A percentile compares a stretch with the other conserved stretches of the same genome.
These are phyloP conservation scores for Melanargia galathea DNA, from an alignment of 2,888 invertebrate species.

Conservation along the genomic window DNA sequence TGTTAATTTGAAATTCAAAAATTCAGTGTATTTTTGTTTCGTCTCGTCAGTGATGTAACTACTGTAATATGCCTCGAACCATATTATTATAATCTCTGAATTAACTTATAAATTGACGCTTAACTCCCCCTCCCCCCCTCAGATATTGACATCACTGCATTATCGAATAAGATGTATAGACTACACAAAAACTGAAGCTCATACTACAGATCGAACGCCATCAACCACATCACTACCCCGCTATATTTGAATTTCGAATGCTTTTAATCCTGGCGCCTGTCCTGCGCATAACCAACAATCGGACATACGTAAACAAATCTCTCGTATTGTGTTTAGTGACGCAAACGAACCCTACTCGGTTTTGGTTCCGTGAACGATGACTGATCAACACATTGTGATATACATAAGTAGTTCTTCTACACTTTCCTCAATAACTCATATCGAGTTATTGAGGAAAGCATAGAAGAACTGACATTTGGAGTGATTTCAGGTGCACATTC, in stretches of 20 bases:
- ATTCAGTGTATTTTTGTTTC: too few species aligned
- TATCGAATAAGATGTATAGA: too few species aligned
- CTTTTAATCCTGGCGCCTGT: conserved; percentile 37
- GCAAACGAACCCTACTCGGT: conserved; percentile 37
- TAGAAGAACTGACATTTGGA: conserved; percentile 1
- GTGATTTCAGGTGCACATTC: neutral
- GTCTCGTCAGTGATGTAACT: too few species aligned
- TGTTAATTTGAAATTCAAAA: too few species aligned
- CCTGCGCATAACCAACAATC: conserved; percentile 41
- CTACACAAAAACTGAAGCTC: too few species aligned
- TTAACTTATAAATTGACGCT: too few species aligned
- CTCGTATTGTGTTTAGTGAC: conserved; percentile 40
- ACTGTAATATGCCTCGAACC: too few species aligned
- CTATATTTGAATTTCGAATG: conserved; percentile 19
- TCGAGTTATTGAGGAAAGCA: too few species aligned
- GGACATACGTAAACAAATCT: conserved; percentile 42
- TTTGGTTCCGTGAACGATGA: conserved; percentile 38
- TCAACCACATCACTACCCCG: neutral
- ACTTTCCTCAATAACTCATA: conserved; percentile 28
- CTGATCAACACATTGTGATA: conserved; percentile 38
- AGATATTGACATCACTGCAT: too few species aligned
- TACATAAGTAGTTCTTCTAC: conserved; percentile 26
- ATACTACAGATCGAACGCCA: neutral
- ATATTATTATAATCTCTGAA: too few species aligned
- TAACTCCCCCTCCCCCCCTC: too few species aligned